Evolutionary conservation across 2,113 vertebrate genomes (phyloP).

Genomic region (Mormyrus iriodes): DNA sequence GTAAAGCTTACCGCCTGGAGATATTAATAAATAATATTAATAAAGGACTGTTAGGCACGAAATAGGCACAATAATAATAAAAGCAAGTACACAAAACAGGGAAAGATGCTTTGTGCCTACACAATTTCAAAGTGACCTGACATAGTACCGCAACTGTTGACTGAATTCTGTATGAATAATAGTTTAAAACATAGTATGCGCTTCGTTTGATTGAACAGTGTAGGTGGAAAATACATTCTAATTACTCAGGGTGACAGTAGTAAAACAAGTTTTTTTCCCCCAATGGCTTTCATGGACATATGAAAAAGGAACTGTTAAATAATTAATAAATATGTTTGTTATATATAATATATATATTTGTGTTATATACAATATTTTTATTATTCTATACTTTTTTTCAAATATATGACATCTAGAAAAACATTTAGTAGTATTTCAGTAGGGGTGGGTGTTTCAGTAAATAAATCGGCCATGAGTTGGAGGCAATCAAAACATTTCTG

Average conservation of each 20-base stretch:
- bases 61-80: background rate
- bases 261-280: background rate
- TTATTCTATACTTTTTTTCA: too few relatives aligned
- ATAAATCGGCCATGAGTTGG: constrained; percentile 30
- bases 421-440: background rate
- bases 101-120: background rate
- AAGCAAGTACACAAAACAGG: background rate
- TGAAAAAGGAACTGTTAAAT: background rate
- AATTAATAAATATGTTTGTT: background rate
- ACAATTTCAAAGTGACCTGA: background rate
- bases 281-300: background rate
- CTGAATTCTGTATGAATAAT: background rate
- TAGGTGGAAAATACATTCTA: background rate
- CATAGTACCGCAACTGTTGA: background rate
- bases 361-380: background rate
- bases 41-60: background rate
- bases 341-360: background rate
- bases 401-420: background rate
- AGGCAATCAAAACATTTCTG: constrained; percentile 43
- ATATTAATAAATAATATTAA: background rate
- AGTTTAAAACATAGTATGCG: background rate
- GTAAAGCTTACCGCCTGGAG: background rate
- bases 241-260: background rate
- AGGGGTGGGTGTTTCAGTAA: constrained; percentile 32
- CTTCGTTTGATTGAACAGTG: background rate